A percentile compares a stretch with the other conserved stretches of the same genome.
phyloP scores from a whole-genome alignment of 1,140 invertebrate genomes.

The Asobara japonica region DNA sequence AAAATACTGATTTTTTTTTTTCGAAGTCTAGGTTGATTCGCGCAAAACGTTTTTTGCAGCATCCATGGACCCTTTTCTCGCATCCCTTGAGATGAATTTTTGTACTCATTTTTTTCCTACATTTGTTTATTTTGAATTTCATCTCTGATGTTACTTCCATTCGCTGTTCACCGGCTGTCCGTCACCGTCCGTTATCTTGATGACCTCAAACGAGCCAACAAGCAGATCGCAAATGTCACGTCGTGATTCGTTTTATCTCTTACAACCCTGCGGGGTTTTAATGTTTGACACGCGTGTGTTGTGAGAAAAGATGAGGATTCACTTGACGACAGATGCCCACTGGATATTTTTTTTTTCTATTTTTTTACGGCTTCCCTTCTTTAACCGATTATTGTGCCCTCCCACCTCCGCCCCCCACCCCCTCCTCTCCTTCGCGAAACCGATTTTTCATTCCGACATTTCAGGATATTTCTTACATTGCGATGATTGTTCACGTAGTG shows the following conservation, averaged over 20 bases:
- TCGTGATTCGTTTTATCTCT: conserved; percentile 17
- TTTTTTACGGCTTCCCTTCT: not conserved
- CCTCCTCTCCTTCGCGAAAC: no score
- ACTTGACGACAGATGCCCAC: conserved; percentile 13
- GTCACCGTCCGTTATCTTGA: conserved; percentile 29
- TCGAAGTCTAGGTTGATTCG: no score
- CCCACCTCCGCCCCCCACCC: no score
- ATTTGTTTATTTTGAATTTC: conserved; percentile 13
- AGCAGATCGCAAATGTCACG: conserved; percentile 36
- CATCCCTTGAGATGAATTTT: no score
- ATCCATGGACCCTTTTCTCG: no score
- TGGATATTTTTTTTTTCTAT: conserved; percentile 4
- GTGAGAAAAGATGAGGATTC: conserved; percentile 8
- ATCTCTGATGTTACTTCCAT: not conserved
- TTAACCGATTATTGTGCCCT: not conserved
- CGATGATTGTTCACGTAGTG: no score
- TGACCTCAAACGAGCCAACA: conserved; percentile 31
- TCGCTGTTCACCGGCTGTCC: conserved; percentile 20
- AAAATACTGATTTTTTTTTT: no score
- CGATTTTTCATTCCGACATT: no score
- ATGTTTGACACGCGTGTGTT: conserved; percentile 7
- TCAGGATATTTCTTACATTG: no score
- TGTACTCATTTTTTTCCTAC: no score
- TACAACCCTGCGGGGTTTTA: conserved; percentile 2
- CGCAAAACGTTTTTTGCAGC: no score